Conservation (phyloP, 2,797 vertebrate genomes). For the Nasua narica region DNA sequence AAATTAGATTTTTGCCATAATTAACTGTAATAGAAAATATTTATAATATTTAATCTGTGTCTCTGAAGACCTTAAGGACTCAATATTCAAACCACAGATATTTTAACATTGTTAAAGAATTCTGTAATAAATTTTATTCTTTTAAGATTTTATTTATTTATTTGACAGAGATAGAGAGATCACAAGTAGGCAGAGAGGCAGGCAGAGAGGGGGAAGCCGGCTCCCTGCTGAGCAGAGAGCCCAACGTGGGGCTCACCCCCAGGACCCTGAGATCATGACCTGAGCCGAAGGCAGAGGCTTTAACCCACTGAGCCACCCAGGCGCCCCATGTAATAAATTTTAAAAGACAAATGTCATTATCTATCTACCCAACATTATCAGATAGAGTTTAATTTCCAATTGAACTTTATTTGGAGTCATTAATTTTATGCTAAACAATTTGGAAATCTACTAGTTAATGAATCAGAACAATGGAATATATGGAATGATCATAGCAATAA, state of each 20-base stretch:
- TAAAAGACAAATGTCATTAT: background rate
- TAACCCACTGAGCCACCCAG: no score
- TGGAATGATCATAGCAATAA: background rate
- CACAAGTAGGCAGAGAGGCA: no score
- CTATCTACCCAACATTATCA: background rate
- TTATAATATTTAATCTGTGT: conserved; percentile 8
- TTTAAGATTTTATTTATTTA: no score
- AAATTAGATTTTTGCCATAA: background rate
- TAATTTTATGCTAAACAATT: background rate
- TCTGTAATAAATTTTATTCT: background rate
- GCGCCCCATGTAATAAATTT: background rate
- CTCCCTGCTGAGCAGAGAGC: no score
- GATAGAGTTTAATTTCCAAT: conserved; percentile 4
- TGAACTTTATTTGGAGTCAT: background rate
- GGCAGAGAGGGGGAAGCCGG: no score
- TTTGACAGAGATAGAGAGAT: no score
- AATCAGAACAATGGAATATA: background rate
- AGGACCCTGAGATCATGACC: no score
- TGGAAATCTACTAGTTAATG: background rate
- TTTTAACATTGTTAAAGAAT: background rate
- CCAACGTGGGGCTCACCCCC: no score
- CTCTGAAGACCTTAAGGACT: background rate
- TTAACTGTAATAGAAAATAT: conserved; percentile 30
- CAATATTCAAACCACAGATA: background rate
- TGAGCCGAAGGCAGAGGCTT: no score